Base-by-base conservation (phyloP, 2,888 invertebrate species). In the Limnephilus auricula region DNA sequence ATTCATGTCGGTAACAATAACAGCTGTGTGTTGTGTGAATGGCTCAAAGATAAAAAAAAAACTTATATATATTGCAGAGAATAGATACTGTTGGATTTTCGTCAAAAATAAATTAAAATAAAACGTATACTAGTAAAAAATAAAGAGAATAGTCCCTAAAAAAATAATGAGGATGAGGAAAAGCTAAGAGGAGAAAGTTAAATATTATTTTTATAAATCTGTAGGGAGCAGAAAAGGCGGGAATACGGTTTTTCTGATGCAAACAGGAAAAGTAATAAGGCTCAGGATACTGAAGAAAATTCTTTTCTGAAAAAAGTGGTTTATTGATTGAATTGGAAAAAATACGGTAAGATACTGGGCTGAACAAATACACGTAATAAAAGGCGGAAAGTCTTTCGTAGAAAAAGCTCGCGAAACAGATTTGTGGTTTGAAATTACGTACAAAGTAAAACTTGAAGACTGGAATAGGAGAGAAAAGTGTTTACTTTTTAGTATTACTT, bases 351-450 rank as follows among this genome's bases (percentile, higher is more conserved):
- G 32, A 34, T 82, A 82, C 82, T 40, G 30, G 85, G n/a, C n/a
- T 37, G 85, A 85, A 85, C 37, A 85, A 85, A 45, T 85, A n/a
- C 25, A 40, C 40, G 30, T 30, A 85, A 85, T 85, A 85, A 85
- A 85, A 85, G 40, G 40, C 25, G 84, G n/a, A n/a, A 25, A 82
- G 82, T 37, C 34, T 82, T 82, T 82, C 31, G 25, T 34, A 32
- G 65, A 65, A 65, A 40, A 65, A n/a, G 65, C 65, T 65, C 25
- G 65, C 25, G 9, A 65, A 25, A 65, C n/a, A 65, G 65, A 25
- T 65, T 65, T 65, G 25, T 65, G 65, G 25, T 0, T 65, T 65
- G 65, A 65, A 65, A 65, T 65, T 9, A n/a, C 9, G 25, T 2
- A 25, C 9, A 65, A 5, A 65, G 65, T 65, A 65, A 25, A 65